phyloP scores from a whole-genome alignment of 23 tunicate species.

The Styela plicata region DNA sequence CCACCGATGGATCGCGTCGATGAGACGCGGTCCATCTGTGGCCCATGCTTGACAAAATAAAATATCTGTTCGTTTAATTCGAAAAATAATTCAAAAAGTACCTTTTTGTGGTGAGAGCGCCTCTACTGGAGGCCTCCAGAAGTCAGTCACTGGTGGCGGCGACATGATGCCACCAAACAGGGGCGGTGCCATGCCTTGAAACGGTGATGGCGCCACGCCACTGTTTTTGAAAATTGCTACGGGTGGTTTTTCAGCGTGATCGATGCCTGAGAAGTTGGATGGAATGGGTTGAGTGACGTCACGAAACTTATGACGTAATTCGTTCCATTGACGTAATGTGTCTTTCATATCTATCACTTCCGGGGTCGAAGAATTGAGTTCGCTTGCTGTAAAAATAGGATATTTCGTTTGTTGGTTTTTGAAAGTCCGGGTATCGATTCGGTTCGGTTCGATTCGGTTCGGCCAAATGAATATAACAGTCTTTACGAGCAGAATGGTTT shows the following conservation, averaged over 20 bases:
- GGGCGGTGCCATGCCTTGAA: neutral
- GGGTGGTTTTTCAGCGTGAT: neutral
- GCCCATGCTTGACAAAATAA: no score
- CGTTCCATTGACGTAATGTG: slow-evolving; percentile 3
- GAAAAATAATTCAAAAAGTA: neutral
- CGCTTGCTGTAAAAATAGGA: no score
- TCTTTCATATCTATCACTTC: neutral
- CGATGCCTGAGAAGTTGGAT: neutral
- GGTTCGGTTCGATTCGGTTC: no score
- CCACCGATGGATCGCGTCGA: no score
- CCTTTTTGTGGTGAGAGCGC: slow-evolving; percentile 30
- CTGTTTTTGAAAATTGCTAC: neutral
- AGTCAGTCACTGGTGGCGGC: neutral
- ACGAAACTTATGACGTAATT: slow-evolving; percentile 11
- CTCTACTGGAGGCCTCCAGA: slow-evolving; percentile 96
- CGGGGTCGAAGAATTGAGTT: neutral
- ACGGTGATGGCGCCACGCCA: neutral
- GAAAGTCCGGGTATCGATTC: no score
- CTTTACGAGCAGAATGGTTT: no score
- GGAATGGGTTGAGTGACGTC: neutral
- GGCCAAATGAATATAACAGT: no score
- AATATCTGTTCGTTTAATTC: no score
- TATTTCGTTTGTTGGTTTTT: no score
- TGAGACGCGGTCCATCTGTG: no score
- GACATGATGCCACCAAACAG: neutral